Base-by-base conservation (phyloP, 2,797 vertebrate species). In the Clarias laeviceps region DNA sequence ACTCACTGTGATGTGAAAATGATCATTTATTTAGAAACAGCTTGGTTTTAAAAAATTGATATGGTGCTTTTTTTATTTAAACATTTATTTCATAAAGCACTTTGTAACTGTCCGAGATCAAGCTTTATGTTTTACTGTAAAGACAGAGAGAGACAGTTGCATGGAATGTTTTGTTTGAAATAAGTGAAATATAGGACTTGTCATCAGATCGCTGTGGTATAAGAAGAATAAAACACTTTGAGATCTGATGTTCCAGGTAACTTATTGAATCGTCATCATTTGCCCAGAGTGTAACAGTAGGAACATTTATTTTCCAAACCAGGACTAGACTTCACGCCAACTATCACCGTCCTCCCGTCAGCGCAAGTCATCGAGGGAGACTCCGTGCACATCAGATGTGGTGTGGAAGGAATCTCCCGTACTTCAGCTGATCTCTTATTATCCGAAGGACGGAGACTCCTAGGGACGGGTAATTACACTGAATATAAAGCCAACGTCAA, bases 331-430 rank as follows among this genome's bases (percentile, higher is more conserved):
- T 81, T 94, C 79, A 40, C 0, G 2, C 89, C 91, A 0, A 64
- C 66, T 5, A 80, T 96, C 85, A 78, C 84, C 61, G 90, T 95
- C 76, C 45, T 0, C 4, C 93, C 94, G 0, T 11, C 37, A 18
- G 0, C 80, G 4, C 29, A 88, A 0, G 40, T 96, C 72, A 93
- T 90, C 3, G 95, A 96, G 87, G 95, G 94, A 32, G 95, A 96
- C 83, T 20, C 0, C 0, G 85, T 96, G 18, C 9, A 15, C 56
- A 86, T 95, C 69, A 80, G 5, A 0, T 95, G 95, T 85, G 64
- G 7, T 0, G 9, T 90, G 78, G 29, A 0, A 5, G 45, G 7
- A 45, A 0, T 0, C 0, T 5, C 24, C 0, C 24, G 29, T 12
- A 27, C 61, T 0, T 24, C 0, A 1, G 0, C 0, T 0, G 57